Evolutionary conservation across 2,888 invertebrate species (phyloP), one percentile per base, ranked within the genome.

Genomic region (Stramonita haemastoma): DNA sequence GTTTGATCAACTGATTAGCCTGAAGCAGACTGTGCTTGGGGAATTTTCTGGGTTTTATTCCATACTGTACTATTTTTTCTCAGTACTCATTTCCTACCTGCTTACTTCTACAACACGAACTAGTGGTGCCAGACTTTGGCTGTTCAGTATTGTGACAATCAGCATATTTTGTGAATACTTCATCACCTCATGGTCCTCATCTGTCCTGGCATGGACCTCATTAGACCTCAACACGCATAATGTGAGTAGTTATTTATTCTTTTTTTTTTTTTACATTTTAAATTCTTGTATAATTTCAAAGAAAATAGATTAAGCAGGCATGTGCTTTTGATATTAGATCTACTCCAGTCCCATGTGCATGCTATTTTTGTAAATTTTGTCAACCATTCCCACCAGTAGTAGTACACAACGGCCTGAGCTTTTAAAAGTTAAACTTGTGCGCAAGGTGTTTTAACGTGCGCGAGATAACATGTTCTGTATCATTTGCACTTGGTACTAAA

Each of bases 1-100:
- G 86, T 97, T 97, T 93, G 96, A 96, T 32, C 96, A 97, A 90
- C 94, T 97, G 77, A 95, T 96, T 26, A 96, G 96, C 87, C 96
- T 97, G 90, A 97, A 97, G 94, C 96, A 96, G 85, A 97, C 97
- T 96, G 96, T 97, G 89, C 95, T 97, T 15, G 97, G 97, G 8
- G 97, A 97, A 96, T 96, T 97, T 88, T 97, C 97, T 0, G 97
- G 97, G 96, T 96, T 97, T 90, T 97, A 97, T 94, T 97, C 97
- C 0, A 95, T 97, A 57, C 94, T 97, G n/a, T 97, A 97, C 95
- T 97, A 97, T 93, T 94, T 96, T 29, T 92, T 96, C 8, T 95
- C 96, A 29, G 95, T 97, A 79, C 93, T 97, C 87, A 93, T 97
- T 73, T 96, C 96, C 81, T 97, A 97, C 90, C 93, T 97, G 89